A percentile compares a stretch with the other conserved stretches of the same genome.
Conservation (phyloP, 1,140 invertebrate genomes). For the Tetranychus urticae region DNA sequence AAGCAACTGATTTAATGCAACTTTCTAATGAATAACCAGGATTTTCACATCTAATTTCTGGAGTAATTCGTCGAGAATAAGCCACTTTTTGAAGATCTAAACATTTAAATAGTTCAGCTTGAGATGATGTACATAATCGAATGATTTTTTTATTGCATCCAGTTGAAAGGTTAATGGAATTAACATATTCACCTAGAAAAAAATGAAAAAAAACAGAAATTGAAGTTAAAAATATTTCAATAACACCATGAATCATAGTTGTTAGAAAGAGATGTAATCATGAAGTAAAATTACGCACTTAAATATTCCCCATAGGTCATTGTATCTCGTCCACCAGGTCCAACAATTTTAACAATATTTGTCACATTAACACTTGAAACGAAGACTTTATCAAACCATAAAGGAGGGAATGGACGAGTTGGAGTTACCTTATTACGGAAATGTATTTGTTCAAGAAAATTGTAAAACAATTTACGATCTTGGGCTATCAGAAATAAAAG, state of each 20-base stretch:
- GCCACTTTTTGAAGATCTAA: conserved; percentile 34
- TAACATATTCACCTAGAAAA: conserved; percentile 37
- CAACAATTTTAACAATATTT: neutral
- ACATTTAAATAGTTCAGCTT: conserved; percentile 37
- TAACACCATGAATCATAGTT: neutral
- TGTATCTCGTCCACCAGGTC: conserved; percentile 1
- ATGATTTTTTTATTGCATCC: conserved; percentile 28
- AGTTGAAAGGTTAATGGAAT: conserved; percentile 43
- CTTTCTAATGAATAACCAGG: conserved; percentile 24
- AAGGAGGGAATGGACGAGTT: neutral
- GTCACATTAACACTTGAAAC: conserved; percentile 6
- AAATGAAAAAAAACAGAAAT: neutral
- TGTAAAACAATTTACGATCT: conserved; percentile 3
- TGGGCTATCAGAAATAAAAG: neutral
- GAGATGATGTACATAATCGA: conserved; percentile 36
- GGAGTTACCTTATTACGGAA: neutral
- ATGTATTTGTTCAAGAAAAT: conserved; percentile 5
- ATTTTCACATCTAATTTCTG: conserved; percentile 36
- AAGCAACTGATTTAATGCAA: conserved; percentile 39
- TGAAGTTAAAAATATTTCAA: neutral
- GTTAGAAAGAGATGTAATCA: neutral
- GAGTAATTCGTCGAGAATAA: conserved; percentile 42
- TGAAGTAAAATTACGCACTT: neutral
- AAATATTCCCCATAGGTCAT: neutral
- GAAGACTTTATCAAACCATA: conserved; percentile 6